A percentile compares a stretch with the other conserved stretches of the same genome.
phyloP scores from a whole-genome alignment of 2,113 vertebrate genomes.

The Enhydra lutris region DNA sequence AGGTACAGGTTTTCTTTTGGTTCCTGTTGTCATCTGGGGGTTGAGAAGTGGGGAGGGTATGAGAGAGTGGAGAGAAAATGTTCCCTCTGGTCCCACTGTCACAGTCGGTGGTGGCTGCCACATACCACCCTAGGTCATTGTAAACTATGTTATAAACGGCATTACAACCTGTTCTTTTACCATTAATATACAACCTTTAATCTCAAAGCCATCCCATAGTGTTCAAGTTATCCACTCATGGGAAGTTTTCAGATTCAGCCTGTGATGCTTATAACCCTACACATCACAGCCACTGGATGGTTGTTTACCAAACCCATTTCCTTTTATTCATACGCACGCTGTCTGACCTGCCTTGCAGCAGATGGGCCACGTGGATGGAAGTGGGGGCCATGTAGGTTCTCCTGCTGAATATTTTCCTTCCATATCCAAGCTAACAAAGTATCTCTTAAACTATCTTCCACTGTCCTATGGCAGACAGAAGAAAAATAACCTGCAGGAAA shows the following conservation, averaged over 20 bases:
- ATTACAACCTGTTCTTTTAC: neutral
- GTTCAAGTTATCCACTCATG: neutral
- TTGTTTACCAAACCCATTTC: constrained; percentile 2
- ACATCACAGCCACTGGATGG: neutral
- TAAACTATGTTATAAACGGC: neutral
- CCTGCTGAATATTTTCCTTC: neutral
- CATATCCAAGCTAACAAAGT: neutral
- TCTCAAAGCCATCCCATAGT: neutral
- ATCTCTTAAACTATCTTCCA: neutral
- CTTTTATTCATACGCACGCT: neutral
- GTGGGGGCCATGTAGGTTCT: too few relatives aligned
- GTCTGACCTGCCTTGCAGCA: neutral
- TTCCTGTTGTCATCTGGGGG: neutral
- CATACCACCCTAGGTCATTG: neutral
- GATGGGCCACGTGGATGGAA: neutral
- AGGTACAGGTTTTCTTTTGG: neutral
- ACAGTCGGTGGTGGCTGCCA: neutral
- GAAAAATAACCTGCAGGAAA: neutral
- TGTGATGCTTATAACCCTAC: neutral
- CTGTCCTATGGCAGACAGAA: neutral
- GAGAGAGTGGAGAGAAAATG: neutral
- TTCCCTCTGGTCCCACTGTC: neutral
- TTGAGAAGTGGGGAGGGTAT: neutral
- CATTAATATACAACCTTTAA: neutral
- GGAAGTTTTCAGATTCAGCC: neutral